These are phyloP conservation scores for Mystacides longicornis DNA, from an alignment of 2,888 invertebrate species.

Conservation along the genomic window DNA sequence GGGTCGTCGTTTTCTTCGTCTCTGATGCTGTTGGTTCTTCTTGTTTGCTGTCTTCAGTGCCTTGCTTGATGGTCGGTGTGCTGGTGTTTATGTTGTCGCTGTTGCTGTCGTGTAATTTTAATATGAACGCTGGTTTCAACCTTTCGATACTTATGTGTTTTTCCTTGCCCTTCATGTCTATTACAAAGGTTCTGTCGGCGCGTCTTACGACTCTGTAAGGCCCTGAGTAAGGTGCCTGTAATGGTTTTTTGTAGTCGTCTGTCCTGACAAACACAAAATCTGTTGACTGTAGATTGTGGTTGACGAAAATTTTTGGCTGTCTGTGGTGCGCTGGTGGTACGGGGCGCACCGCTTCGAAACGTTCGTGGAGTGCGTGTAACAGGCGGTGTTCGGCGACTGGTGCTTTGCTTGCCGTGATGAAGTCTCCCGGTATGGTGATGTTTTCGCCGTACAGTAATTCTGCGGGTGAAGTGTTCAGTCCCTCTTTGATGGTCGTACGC, in stretches of 20 bases:
- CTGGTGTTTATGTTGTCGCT: too few relatives aligned
- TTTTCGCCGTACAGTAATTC: constrained; percentile 27
- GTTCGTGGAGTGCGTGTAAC: neutral
- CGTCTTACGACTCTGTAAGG: neutral
- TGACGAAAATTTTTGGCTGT: neutral
- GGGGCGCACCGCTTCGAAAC: neutral
- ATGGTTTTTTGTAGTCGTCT: neutral
- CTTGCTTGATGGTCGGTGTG: too few relatives aligned
- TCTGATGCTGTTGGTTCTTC: too few relatives aligned
- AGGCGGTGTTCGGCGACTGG: neutral
- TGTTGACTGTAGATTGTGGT: neutral
- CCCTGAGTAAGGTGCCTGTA: constrained; percentile 2
- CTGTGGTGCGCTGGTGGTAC: neutral
- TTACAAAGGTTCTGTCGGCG: neutral
- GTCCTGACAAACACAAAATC: neutral
- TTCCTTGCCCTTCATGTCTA: constrained; percentile 1
- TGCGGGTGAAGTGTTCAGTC: constrained; percentile 27
- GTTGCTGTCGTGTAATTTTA: too few relatives aligned
- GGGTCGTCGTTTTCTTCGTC: too few relatives aligned
- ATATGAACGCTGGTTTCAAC: constrained; percentile 8
- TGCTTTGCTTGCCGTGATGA: constrained; percentile 6
- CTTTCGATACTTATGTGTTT: neutral
- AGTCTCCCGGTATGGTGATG: constrained; percentile 28
- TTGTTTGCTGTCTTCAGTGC: too few relatives aligned
- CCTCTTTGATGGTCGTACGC: constrained; percentile 25